These are phyloP conservation scores for Semotilus atromaculatus DNA, from an alignment of 2,797 vertebrate species.

Conservation along the genomic window DNA sequence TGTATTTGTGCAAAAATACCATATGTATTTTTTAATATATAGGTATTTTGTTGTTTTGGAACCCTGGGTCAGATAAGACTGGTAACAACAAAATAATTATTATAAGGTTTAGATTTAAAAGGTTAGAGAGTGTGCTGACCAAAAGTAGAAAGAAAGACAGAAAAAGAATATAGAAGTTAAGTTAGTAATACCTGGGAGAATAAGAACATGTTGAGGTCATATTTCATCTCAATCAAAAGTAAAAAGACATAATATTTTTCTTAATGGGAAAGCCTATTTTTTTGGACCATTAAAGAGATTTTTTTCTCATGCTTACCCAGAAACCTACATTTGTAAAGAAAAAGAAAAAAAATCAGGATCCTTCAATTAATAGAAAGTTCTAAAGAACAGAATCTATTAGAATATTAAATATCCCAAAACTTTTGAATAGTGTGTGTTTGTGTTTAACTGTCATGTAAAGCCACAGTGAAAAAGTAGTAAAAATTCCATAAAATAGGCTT, in stretches of 20 bases:
- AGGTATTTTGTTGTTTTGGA: neutral
- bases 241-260: neutral
- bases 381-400: too few species aligned
- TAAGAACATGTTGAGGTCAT: neutral
- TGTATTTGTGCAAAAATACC: neutral
- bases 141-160: neutral
- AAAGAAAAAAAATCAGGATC: too few species aligned
- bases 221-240: neutral
- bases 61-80: neutral
- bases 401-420: too few species aligned
- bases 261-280: neutral
- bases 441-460: neutral
- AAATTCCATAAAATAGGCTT: neutral
- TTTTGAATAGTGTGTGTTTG: too few species aligned
- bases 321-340: neutral
- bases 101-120: neutral
- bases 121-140: neutral
- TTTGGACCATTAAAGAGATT: too few species aligned
- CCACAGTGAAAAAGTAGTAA: too few species aligned
- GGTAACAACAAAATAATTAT: neutral
- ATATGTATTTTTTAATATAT: too few species aligned
- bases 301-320: neutral
- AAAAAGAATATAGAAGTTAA: neutral
- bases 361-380: too few species aligned
- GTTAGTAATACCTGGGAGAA: neutral